Evolutionary conservation across 2,797 vertebrate species (phyloP).

Genomic region (Caiman crocodilus): DNA sequence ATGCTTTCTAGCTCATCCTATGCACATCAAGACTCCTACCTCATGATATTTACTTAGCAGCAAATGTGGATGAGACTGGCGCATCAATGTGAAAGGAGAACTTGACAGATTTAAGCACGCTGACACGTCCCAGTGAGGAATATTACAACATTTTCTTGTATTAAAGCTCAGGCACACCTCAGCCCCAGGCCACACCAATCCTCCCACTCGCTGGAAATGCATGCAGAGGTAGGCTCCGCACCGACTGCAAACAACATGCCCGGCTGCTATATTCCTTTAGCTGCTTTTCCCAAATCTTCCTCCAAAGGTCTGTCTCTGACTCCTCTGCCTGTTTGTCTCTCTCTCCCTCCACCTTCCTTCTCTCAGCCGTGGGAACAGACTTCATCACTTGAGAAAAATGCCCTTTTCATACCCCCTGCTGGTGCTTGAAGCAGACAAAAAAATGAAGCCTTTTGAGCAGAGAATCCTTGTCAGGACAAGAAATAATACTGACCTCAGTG

Average conservation of each 20-base stretch:
- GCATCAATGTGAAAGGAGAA: neutral
- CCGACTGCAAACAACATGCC: neutral
- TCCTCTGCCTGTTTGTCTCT: neutral
- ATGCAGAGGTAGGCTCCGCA: neutral
- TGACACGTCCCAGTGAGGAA: neutral
- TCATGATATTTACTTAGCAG: neutral
- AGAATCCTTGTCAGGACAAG: slow-evolving; percentile 71
- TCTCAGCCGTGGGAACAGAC: slow-evolving; percentile 69
- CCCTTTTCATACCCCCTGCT: slow-evolving; percentile 64
- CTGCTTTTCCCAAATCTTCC: neutral
- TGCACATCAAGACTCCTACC: neutral
- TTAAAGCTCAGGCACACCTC: neutral
- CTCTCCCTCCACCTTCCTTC: slow-evolving; percentile 57
- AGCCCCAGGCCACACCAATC: neutral
- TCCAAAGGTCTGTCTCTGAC: slow-evolving; percentile 21
- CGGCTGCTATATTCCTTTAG: slow-evolving; percentile 25
- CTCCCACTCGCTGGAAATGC: neutral
- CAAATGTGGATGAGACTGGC: neutral
- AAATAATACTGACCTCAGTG: slow-evolving; percentile 65
- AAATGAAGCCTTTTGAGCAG: slow-evolving; percentile 69
- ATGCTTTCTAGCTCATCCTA: neutral
- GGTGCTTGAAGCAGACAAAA: slow-evolving; percentile 66
- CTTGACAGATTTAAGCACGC: accelerated
- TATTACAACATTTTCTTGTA: neutral
- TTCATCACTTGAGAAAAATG: slow-evolving; percentile 75